phyloP scores from a whole-genome alignment of 2,797 vertebrate species.

The Xenops minutus region DNA sequence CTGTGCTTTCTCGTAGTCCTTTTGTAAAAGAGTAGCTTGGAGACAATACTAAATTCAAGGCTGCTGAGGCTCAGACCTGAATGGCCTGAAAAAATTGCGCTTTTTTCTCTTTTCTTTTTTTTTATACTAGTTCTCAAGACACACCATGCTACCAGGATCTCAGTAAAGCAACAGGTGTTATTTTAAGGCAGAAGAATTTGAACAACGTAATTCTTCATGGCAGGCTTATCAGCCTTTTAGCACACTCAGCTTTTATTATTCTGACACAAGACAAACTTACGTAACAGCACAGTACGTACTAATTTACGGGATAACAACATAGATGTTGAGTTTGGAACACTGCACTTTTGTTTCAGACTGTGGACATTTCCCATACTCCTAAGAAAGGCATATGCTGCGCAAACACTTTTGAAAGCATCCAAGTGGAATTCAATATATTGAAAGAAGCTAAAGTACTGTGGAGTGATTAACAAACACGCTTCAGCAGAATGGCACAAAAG shows the following conservation, averaged over 20 bases:
- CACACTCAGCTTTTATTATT: slow-evolving; percentile 20
- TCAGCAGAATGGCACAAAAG: background rate
- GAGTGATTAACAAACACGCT: background rate
- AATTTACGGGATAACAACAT: background rate
- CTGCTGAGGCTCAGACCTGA: background rate
- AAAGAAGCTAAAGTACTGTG: slow-evolving; percentile 24
- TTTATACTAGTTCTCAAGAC: background rate
- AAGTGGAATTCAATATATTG: slow-evolving; percentile 48
- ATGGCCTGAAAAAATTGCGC: background rate
- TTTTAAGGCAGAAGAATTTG: slow-evolving; percentile 15
- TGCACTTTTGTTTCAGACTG: slow-evolving; percentile 23
- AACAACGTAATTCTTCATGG: background rate
- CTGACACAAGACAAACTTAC: slow-evolving; percentile 30
- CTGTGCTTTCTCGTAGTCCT: background rate
- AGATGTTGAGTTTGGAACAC: background rate
- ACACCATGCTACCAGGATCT: background rate
- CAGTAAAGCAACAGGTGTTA: slow-evolving; percentile 22
- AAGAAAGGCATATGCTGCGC: background rate
- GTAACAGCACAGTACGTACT: background rate
- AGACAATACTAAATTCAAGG: slow-evolving; percentile 29
- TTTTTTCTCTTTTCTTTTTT: background rate
- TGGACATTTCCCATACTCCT: slow-evolving; percentile 30
- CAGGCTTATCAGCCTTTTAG: slow-evolving; percentile 49
- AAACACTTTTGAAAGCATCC: slow-evolving; percentile 22
- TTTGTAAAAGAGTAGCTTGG: background rate